These are phyloP conservation scores for Pavo muticus DNA, from an alignment of 2,113 vertebrate species.

Conservation along the genomic window DNA sequence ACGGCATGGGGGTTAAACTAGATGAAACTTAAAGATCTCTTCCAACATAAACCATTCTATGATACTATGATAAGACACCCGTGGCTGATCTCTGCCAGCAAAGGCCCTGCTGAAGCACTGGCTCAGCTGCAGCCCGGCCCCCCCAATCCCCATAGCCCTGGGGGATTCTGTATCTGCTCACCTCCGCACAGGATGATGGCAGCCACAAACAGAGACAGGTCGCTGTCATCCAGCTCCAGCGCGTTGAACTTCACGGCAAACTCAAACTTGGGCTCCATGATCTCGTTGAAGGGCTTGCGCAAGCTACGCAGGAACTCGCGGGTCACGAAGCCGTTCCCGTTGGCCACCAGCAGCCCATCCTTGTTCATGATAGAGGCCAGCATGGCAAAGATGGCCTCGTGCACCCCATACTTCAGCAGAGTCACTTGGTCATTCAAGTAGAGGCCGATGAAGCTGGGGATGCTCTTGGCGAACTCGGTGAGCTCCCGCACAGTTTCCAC, in stretches of 20 bases:
- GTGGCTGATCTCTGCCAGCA: background rate
- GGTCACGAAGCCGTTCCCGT: slow-evolving; percentile 95
- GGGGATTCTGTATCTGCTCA: slow-evolving; percentile 59
- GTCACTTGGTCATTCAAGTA: slow-evolving; percentile 98
- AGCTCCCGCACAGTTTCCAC: slow-evolving; percentile 97
- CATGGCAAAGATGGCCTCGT: slow-evolving; percentile 98
- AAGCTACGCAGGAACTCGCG: slow-evolving; percentile 96
- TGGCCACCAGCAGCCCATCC: slow-evolving; percentile 95
- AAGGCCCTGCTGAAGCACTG: background rate
- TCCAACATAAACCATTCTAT: background rate
- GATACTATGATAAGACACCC: background rate
- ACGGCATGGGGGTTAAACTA: background rate
- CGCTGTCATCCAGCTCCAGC: slow-evolving; percentile 96
- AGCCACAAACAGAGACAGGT: slow-evolving; percentile 97
- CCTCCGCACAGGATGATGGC: slow-evolving; percentile 99
- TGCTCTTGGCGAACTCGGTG: slow-evolving; percentile 97
- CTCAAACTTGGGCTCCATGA: slow-evolving; percentile 99
- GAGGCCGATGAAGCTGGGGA: slow-evolving; percentile 94
- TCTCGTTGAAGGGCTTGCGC: slow-evolving; percentile 94
- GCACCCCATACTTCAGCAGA: slow-evolving; percentile 95
- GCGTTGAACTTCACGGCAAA: slow-evolving; percentile 98
- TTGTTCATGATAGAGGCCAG: slow-evolving; percentile 98
- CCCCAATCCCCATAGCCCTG: background rate
- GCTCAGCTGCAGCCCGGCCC: background rate
- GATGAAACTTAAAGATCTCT: background rate